Evolutionary conservation across 2,888 invertebrate species (phyloP), one percentile per base, ranked within the genome.

Genomic region (Drosophila macrospina): DNA sequence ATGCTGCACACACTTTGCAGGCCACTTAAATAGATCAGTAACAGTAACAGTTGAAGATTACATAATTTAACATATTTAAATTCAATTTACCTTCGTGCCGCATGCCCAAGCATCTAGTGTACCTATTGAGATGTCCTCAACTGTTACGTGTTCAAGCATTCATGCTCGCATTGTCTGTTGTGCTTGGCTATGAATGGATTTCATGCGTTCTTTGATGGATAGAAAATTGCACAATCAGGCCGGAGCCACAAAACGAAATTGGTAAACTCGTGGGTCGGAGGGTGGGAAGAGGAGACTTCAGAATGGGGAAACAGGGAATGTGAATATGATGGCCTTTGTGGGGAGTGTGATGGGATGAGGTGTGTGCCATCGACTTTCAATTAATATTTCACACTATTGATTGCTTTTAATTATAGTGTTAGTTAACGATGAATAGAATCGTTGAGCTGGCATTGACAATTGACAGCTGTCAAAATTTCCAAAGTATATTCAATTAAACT

Each of bases 321-420:
- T 39, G 55, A 41, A 24, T 51, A 16, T 39, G 24, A 10, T 42
- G 28, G 15, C 1, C 42, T 55, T 47, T 48, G 8, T 24, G 30
- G 28, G 28, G 28, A 28, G 26, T 6, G 4, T 3, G 30, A 2
- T 4, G 15, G 26, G 6, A 7, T 1, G 16, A 15, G n/a, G 8
- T 13, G 4, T 7, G 30, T 39, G 32, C 15, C 15, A 48, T 42
- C 34, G 45, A 47, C 45, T 11, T 64, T 74, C 63, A 84, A 88
- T 83, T 70, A 83, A 80, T 86, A 86, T 88, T 83, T 84, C 68
- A 78, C 69, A 70, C 66, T 51, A 51, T 83, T 83, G 78, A 86
- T 88, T 88, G 66, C 11, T 41, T 63, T 66, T 68, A 66, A 77
- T 88, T 72, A 74, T 77, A 37, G 37, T 63, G 50, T 55, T 68